These are phyloP conservation scores for Pseudomyrmex cubaensis DNA, from an alignment of 1,140 invertebrate species.

Conservation along the genomic window DNA sequence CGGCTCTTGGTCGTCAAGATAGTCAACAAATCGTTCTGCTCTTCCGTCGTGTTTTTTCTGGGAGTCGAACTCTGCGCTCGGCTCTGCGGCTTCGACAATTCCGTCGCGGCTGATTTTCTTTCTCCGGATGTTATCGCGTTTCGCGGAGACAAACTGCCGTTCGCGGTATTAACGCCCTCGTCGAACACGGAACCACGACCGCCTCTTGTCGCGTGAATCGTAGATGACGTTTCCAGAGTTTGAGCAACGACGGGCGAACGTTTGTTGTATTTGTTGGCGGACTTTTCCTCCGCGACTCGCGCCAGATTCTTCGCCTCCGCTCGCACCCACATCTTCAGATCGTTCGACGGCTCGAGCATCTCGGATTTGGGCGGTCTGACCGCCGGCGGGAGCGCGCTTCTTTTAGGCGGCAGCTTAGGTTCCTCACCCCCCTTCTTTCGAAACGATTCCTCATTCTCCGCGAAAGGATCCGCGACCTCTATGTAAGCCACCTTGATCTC, in stretches of 20 bases:
- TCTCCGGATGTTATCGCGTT: neutral
- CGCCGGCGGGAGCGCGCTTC: conserved; percentile 41
- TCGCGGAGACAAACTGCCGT: neutral
- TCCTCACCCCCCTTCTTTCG: conserved; percentile 39
- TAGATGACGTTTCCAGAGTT: neutral
- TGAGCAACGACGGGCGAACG: neutral
- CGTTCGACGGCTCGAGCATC: conserved; percentile 75
- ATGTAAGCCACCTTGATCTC: conserved; percentile 82
- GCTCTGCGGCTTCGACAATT: conserved; percentile 20
- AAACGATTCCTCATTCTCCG: conserved; percentile 58
- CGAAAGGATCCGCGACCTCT: conserved; percentile 83
- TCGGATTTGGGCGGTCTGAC: conserved; percentile 68
- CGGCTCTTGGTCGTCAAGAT: conserved; percentile 79
- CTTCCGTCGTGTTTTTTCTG: conserved; percentile 60
- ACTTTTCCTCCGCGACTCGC: conserved; percentile 48
- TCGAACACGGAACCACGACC: neutral
- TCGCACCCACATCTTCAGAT: conserved; percentile 78
- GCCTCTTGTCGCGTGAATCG: conserved; percentile 1
- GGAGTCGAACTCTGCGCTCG: conserved; percentile 8
- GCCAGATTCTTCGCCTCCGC: conserved; percentile 73
- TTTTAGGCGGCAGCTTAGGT: conserved; percentile 69
- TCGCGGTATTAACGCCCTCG: neutral
- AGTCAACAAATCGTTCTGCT: conserved; percentile 77
- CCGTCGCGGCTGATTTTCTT: neutral
- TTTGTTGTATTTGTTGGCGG: conserved; percentile 25